Conservation (phyloP, 2,113 vertebrate species). For the Nannospalax galili region DNA sequence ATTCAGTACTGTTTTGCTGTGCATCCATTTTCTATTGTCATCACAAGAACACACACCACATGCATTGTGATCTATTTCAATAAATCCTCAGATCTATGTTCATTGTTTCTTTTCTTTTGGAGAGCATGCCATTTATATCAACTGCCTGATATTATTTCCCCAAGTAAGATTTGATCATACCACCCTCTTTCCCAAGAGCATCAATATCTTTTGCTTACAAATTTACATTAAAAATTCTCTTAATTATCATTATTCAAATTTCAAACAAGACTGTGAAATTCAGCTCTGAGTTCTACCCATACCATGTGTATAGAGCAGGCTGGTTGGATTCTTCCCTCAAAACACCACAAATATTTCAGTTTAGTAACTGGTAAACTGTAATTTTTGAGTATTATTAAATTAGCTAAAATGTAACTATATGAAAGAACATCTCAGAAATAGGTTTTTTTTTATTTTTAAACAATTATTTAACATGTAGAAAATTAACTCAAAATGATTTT, state of each 20-base stretch:
- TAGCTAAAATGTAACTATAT: too few relatives aligned
- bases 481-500: too few relatives aligned
- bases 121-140: neutral
- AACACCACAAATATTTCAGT: too few relatives aligned
- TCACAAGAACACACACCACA: neutral
- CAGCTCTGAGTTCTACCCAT: too few relatives aligned
- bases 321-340: too few relatives aligned
- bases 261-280: neutral
- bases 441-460: too few relatives aligned
- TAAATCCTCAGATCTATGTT: neutral
- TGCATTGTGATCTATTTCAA: neutral
- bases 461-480: too few relatives aligned
- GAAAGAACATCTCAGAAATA: too few relatives aligned
- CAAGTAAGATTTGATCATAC: neutral
- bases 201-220: neutral
- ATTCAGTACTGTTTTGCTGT: neutral
- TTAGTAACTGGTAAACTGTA: too few relatives aligned
- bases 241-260: neutral
- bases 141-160: neutral
- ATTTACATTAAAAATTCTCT: neutral
- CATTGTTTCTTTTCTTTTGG: slow-evolving; percentile 7
- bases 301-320: too few relatives aligned
- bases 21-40: neutral
- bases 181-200: neutral
- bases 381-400: too few relatives aligned